Base-by-base conservation (phyloP, 2,113 vertebrate species). In the Egretta garzetta region DNA sequence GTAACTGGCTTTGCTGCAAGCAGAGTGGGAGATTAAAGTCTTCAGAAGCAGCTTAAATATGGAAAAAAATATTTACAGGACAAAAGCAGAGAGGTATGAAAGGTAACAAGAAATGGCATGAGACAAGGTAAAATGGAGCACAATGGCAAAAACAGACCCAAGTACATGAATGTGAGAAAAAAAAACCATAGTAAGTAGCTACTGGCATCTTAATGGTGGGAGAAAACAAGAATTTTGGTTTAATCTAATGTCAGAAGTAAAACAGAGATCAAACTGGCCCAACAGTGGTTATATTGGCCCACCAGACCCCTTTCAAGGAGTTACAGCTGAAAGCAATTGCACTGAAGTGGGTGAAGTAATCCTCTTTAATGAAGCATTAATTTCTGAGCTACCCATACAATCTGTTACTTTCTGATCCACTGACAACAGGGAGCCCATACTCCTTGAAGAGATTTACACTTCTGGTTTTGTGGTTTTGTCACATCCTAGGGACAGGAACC, bases 11-110 rank as follows among this genome's bases (percentile, higher is more conserved):
- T 73, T 80, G 39, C 32, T 77, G 63, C 55, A 75, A 86, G 50
- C 6, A 73, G 9, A 64, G 30, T 8, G n/a, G 15, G 26, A 76
- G 32, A 68, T 12, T 8, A 0, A 0, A 53, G 16, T 55, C 27
- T 73, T 73, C 9, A 92, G 10, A 21, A 70, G 22, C 80, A 20
- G 30, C 41, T 94, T 83, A 90, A 84, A 39, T 24, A 72, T 5
- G 1, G 7, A 45, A 32, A 37, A 64, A n/a, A 8, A 1, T 5
- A 75, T 43, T 80, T 82, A n/a, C 49, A 74, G 39, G 21, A 60
- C 23, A 75, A 82, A 94, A 88, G 24, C 33, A 50, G 52, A 77
- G 17, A 72, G 18, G 23, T 35, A 45, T 10, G 33, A 91, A 93
- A 8, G 13, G 17, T 60, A 91, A 85, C 30, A 81, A 50, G 45